These are phyloP conservation scores for Oreocharis arfaki DNA, from an alignment of 2,113 vertebrate species.

Conservation along the genomic window DNA sequence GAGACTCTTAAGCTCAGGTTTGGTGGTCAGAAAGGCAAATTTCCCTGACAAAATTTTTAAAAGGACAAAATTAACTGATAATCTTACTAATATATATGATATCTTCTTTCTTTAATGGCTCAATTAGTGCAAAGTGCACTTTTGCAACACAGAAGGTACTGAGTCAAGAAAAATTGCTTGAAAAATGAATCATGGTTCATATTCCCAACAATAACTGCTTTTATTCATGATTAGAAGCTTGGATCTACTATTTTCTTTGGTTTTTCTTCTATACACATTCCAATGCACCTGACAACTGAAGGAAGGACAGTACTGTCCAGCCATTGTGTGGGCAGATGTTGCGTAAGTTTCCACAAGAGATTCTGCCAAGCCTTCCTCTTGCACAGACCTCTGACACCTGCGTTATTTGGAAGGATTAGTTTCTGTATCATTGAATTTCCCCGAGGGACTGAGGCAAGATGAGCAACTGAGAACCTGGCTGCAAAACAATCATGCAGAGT, in stretches of 20 bases:
- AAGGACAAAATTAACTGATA: neutral
- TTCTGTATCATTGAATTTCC: neutral
- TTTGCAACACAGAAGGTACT: neutral
- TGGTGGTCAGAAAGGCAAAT: neutral
- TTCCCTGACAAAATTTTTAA: neutral
- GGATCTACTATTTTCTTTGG: neutral
- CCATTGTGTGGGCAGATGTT: constrained; percentile 53
- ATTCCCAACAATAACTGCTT: neutral
- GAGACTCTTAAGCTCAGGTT: neutral
- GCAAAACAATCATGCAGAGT: neutral
- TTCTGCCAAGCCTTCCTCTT: constrained; percentile 34
- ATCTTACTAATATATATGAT: neutral
- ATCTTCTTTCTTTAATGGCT: neutral
- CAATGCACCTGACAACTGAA: constrained; percentile 57
- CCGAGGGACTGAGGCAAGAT: neutral
- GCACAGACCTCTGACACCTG: constrained; percentile 43
- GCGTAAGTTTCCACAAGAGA: constrained; percentile 26
- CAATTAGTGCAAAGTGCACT: neutral
- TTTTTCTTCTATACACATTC: constrained; percentile 1
- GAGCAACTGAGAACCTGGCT: neutral
- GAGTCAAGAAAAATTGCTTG: neutral
- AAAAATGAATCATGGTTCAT: neutral
- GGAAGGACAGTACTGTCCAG: constrained; percentile 41
- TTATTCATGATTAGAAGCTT: neutral
- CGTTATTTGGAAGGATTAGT: constrained; percentile 41